Evolutionary conservation across 92 coral and sea anemone species (phyloP).

Genomic region (Metridium senile): DNA sequence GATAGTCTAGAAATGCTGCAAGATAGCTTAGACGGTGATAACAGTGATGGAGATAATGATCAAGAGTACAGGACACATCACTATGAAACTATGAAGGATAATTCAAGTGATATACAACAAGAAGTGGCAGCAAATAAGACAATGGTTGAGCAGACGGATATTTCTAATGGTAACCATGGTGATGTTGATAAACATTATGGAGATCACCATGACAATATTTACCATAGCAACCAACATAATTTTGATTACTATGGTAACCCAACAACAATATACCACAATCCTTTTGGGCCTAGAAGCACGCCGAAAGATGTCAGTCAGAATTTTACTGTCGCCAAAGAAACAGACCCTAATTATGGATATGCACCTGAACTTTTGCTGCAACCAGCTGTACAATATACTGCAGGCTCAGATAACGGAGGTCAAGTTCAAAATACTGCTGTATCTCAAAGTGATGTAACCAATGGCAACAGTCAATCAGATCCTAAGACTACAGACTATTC

Average conservation of each 20-base stretch:
- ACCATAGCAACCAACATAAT: conserved; percentile 3
- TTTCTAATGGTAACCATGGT: background rate
- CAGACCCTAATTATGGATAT: background rate
- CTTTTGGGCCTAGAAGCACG: conserved; percentile 31
- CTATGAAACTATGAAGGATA: background rate
- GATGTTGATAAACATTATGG: background rate
- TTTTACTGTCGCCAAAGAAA: background rate
- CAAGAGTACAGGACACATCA: too few relatives aligned
- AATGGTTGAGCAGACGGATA: background rate
- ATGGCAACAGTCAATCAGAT: background rate
- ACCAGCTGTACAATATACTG: conserved; percentile 2
- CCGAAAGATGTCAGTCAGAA: conserved; percentile 6
- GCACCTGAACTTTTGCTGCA: conserved; percentile 1
- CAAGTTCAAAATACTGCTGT: background rate
- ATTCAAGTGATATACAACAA: background rate
- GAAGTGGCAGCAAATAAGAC: background rate
- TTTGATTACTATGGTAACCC: conserved; percentile 48
- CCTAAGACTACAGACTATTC: background rate
- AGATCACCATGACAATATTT: background rate
- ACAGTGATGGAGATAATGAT: background rate
- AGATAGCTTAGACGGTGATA: conserved; percentile 68
- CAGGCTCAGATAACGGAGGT: background rate
- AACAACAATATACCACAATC: conserved; percentile 31
- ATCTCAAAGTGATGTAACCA: background rate
- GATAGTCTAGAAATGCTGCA: conserved; percentile 65